These are phyloP conservation scores for Saguinus midas DNA, from an alignment of 2,113 vertebrate species.

Conservation along the genomic window DNA sequence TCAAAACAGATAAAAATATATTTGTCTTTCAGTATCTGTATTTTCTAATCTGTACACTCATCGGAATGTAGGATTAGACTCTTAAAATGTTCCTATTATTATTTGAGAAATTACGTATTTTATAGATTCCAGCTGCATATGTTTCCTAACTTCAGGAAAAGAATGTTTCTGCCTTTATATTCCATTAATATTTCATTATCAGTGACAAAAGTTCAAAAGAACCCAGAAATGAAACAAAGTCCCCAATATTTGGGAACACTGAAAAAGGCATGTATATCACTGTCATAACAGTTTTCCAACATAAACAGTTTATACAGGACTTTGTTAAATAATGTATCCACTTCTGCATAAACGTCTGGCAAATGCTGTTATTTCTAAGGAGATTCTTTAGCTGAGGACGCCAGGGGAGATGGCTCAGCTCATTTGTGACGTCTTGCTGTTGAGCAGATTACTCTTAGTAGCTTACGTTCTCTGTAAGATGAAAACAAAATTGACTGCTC, in stretches of 20 bases:
- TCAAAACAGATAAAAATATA: neutral
- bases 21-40: neutral
- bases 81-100: neutral
- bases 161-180: neutral
- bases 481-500: neutral
- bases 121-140: neutral
- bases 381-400: neutral
- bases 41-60: neutral
- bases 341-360: neutral
- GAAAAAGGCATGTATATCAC: neutral
- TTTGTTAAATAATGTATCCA: accelerated
- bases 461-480: neutral
- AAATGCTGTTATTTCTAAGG: neutral
- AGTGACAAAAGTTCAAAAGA: neutral
- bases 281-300: neutral
- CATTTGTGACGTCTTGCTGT: neutral
- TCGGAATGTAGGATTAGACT: neutral
- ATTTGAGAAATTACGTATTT: neutral
- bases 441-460: neutral
- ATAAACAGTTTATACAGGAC: neutral
- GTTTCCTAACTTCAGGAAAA: neutral
- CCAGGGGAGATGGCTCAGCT: neutral
- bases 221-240: neutral
- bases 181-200: neutral
- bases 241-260: neutral